Percentiles rank a stretch among this genome's conserved stretches.
Conservation (phyloP, 2,888 invertebrate genomes). For the Agrotis puta region DNA sequence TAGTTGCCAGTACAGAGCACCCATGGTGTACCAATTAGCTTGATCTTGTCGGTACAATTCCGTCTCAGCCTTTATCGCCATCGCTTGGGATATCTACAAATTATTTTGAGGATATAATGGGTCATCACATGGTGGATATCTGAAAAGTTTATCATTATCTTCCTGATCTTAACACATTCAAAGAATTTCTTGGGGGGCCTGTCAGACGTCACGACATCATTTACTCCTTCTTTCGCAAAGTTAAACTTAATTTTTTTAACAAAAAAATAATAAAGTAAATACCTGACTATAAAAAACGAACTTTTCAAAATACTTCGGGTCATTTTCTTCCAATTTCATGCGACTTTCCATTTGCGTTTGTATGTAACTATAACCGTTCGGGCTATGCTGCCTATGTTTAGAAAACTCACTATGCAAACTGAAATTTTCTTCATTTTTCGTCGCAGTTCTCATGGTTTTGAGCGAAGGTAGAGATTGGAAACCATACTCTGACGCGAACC, state of each 20-base stretch:
- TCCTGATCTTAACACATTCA: no score
- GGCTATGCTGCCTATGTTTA: slow-evolving; percentile 96
- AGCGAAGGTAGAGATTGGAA: slow-evolving; percentile 97
- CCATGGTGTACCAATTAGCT: slow-evolving; percentile 95
- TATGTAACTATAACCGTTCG: slow-evolving; percentile 93
- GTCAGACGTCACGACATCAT: no score
- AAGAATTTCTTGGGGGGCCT: no score
- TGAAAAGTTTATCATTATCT: no score
- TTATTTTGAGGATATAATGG: neutral
- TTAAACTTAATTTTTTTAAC: neutral
- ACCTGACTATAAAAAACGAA: slow-evolving; percentile 97
- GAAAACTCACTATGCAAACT: slow-evolving; percentile 91
- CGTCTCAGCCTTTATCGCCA: slow-evolving; percentile 96
- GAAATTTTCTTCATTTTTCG: slow-evolving; percentile 88
- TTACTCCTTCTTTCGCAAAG: neutral
- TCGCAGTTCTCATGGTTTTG: slow-evolving; percentile 92
- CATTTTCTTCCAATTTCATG: slow-evolving; percentile 90
- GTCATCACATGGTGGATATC: no score
- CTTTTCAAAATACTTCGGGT: slow-evolving; percentile 91
- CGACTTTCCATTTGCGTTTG: slow-evolving; percentile 91
- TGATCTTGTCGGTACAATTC: slow-evolving; percentile 94
- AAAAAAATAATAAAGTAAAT: slow-evolving; percentile 54
- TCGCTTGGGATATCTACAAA: slow-evolving; percentile 95
- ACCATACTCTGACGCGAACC: slow-evolving; percentile 99
- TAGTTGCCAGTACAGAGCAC: slow-evolving; percentile 99